Evolutionary conservation across 2,113 vertebrate species (phyloP), one percentile per base, ranked within the genome.

Genomic region (Dipodomys merriami): DNA sequence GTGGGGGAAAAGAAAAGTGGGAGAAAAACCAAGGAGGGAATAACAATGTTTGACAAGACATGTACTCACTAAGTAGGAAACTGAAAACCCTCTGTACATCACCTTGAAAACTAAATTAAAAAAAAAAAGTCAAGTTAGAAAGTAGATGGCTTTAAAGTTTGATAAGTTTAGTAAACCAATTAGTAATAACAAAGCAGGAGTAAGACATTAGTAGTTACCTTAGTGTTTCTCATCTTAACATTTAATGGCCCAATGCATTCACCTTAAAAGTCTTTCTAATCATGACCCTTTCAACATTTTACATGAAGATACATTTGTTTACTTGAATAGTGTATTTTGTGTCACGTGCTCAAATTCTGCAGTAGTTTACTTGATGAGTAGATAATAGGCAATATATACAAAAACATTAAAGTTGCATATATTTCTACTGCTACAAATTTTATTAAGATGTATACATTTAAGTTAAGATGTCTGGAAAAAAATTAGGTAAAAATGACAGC

Each of bases 321-420:
- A 84, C 29, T 6, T 78, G 8, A 39, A 93, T 95, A 94, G 27
- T 90, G 73, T 4, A 85, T 44, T 95, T 76, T 60, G 27, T 85
- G 91, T 93, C 33, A 94, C 1, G 18, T 91, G 69, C 62, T 84
- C 77, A 88, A 82, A 88, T 93, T 92, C 46, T 94, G 29, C 22
- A 72, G 2, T 88, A 57, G 19, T 73, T 91, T 39, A 90, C 18
- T 95, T 95, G 33, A 83, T 83, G 16, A 76, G 20, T 79, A 68
- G n/a, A 82, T 39, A 77, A 22, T 80, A 35, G n/a, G 13, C 22
- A 23, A 57, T 57, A 57, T 57, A 13, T 57, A 57, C 15, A 57
- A 57, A 57, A 57, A 57, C 53, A 15, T 57, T 13, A 57, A 57
- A 57, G 53, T 18, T 57, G 53, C 15, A 16, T 57, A 13, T 57